phyloP scores from a whole-genome alignment of 2,113 vertebrate genomes.

The Zapus hudsonius region DNA sequence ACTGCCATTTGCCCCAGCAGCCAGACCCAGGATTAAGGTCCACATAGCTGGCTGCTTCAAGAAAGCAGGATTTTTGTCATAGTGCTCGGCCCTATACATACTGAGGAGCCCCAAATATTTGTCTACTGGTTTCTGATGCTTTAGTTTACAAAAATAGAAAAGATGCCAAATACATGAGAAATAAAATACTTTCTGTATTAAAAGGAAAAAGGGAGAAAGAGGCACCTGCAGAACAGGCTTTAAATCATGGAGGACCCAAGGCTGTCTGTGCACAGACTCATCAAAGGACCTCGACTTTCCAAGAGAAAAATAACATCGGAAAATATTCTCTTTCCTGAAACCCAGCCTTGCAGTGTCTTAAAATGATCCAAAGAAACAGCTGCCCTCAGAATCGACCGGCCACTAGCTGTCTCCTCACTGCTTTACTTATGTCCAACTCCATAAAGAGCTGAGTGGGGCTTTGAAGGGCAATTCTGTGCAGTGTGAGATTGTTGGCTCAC shows the following conservation, averaged over 20 bases:
- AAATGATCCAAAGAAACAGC: neutral
- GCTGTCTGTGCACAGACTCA: neutral
- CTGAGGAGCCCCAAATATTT: fast-evolving
- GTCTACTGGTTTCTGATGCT: neutral
- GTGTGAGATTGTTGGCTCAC: neutral
- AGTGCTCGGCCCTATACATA: fast-evolving
- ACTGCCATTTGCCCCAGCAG: fast-evolving
- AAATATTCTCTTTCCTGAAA: neutral
- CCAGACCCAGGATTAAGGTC: neutral
- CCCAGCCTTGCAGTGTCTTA: neutral
- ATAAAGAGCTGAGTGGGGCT: neutral
- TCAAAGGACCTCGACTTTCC: neutral
- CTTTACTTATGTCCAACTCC: neutral
- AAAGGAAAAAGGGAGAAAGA: neutral
- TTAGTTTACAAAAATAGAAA: neutral
- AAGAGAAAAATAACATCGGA: neutral
- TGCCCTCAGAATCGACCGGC: neutral
- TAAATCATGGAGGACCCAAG: neutral
- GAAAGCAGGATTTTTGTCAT: neutral
- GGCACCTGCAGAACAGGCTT: neutral
- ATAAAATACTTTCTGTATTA: neutral
- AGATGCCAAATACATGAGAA: neutral
- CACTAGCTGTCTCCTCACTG: neutral
- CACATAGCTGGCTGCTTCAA: neutral
- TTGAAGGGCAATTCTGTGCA: neutral